Evolutionary conservation across 2,113 vertebrate species (phyloP).

Genomic region (Picathartes gymnocephalus): DNA sequence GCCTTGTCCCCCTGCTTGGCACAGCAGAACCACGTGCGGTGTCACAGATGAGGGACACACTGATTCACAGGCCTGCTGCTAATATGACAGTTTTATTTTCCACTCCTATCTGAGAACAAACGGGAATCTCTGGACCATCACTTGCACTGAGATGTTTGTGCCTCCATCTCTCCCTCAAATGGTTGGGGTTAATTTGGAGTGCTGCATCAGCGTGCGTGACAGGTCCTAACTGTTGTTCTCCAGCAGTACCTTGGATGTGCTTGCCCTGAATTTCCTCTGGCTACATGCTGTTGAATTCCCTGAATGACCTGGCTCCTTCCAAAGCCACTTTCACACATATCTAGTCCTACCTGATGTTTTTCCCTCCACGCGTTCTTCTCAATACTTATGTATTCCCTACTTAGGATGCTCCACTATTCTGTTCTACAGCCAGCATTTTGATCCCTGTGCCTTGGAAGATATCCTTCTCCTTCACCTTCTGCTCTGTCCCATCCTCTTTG

Average conservation of each 20-base stretch:
- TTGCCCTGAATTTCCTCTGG: neutral
- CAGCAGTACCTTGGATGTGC: neutral
- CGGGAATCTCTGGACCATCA: neutral
- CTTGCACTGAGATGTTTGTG: neutral
- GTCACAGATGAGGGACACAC: neutral
- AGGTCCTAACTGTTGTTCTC: neutral
- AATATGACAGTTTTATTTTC: neutral
- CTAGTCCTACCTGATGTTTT: neutral
- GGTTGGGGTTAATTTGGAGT: neutral
- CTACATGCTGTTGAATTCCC: neutral
- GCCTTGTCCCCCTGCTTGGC: neutral
- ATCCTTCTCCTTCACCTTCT: neutral
- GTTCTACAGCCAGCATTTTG: neutral
- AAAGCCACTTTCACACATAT: neutral
- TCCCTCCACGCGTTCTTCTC: neutral
- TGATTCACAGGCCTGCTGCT: neutral
- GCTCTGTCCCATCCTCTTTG: neutral
- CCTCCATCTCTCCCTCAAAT: neutral
- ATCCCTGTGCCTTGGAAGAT: neutral
- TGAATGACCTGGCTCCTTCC: neutral
- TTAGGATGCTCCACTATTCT: neutral
- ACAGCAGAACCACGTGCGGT: fast-evolving
- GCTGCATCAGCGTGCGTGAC: neutral
- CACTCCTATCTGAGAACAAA: neutral
- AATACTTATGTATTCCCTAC: neutral